A percentile compares a stretch with the other conserved stretches of the same genome.
Conservation (phyloP, 2,113 vertebrate genomes). For the Notothenia coriiceps region DNA sequence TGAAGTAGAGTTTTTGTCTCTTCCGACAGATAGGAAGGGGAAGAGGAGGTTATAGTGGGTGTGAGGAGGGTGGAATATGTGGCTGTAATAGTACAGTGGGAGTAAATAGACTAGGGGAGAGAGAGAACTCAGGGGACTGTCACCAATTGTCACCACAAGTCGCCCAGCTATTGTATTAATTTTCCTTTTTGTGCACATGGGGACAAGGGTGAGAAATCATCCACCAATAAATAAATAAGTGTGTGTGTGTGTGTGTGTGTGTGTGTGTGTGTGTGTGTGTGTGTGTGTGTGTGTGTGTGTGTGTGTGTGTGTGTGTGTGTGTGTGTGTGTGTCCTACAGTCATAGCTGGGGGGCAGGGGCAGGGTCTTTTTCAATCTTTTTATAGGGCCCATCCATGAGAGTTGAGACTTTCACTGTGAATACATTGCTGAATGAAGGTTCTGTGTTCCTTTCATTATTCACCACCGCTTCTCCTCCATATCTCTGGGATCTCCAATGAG, state of each 20-base stretch:
- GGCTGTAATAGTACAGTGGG: slow-evolving; percentile 63
- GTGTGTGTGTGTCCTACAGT: slow-evolving; percentile 22
- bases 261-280: slow-evolving; percentile 26
- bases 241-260: slow-evolving; percentile 26
- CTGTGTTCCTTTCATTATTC: slow-evolving; percentile 70
- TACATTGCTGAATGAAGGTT: slow-evolving; percentile 39
- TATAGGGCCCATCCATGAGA: not conserved
- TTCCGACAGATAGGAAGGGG: slow-evolving; percentile 58
- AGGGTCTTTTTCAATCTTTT: slow-evolving; percentile 41
- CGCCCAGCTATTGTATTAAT: slow-evolving; percentile 77
- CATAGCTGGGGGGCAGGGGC: slow-evolving; percentile 18
- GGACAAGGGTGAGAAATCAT: slow-evolving; percentile 73
- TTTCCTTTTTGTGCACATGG: slow-evolving; percentile 67
- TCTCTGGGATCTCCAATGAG: slow-evolving; percentile 46
- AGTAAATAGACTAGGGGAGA: slow-evolving; percentile 69
- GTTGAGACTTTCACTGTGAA: slow-evolving; percentile 45
- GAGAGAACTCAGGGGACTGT: slow-evolving; percentile 72
- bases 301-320: slow-evolving; percentile 29
- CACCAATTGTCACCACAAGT: slow-evolving; percentile 82
- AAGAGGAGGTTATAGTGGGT: slow-evolving; percentile 55
- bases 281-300: slow-evolving; percentile 32
- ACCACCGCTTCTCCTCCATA: slow-evolving; percentile 48
- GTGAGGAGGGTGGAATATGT: slow-evolving; percentile 52
- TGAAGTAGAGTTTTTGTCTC: slow-evolving; percentile 84
- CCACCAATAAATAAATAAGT: slow-evolving; percentile 72